Conservation (phyloP, 2,888 invertebrate species). For the Sepioteuthis lessoniana region DNA sequence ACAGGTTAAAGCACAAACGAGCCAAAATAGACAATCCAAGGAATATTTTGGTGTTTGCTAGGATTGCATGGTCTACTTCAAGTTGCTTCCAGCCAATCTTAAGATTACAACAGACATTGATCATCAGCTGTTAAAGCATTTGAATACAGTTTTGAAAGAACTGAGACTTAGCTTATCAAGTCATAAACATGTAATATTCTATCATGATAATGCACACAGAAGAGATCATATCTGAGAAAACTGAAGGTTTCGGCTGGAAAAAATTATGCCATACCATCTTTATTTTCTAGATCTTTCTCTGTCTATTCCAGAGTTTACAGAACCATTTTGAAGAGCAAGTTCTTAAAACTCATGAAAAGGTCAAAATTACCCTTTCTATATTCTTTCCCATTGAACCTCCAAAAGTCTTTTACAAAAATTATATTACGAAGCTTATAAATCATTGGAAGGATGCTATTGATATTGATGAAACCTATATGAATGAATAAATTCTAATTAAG, state of each 20-base stretch:
- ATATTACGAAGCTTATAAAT: not conserved
- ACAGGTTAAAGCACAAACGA: not conserved
- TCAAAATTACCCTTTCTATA: not conserved
- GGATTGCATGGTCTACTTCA: not conserved
- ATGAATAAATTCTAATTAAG: not conserved
- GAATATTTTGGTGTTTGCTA: not conserved
- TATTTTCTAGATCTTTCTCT: not conserved
- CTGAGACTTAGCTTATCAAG: not conserved
- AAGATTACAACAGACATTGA: too few relatives aligned
- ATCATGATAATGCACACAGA: not conserved
- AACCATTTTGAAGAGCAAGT: not conserved
- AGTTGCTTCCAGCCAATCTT: not conserved
- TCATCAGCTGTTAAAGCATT: not conserved
- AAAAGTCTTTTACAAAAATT: not conserved
- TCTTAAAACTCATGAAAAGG: not conserved
- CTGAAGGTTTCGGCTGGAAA: not conserved
- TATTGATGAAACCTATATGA: not conserved
- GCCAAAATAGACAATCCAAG: not conserved
- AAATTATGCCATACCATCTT: not conserved
- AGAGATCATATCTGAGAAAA: not conserved
- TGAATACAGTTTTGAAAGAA: not conserved
- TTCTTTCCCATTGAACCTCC: not conserved
- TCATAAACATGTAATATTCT: not conserved
- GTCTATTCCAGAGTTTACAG: not conserved
- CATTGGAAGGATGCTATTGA: not conserved